Evolutionary conservation across 1,140 invertebrate genomes (phyloP).

Genomic region (Lanistes nyassanus): DNA sequence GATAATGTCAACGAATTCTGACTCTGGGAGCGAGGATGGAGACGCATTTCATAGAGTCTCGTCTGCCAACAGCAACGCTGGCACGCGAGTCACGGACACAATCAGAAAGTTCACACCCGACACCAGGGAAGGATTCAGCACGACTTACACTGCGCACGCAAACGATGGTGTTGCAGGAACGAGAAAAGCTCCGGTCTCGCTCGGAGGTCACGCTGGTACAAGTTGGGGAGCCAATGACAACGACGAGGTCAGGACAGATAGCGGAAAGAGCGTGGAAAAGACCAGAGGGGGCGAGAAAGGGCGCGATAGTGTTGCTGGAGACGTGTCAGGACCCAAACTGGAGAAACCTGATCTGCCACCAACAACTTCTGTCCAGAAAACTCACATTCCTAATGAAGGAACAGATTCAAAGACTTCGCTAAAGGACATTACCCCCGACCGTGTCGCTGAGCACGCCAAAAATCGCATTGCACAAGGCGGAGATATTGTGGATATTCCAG

Average conservation of each 20-base stretch:
- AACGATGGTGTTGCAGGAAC: background rate
- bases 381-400: background rate
- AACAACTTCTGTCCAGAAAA: background rate
- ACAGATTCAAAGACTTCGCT: background rate
- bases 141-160: no score
- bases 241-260: slow-evolving; percentile 9
- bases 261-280: slow-evolving; percentile 2
- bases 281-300: background rate
- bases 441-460: background rate
- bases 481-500: background rate
- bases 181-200: background rate
- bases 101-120: background rate
- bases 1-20: background rate
- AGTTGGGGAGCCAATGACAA: background rate
- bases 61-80: background rate
- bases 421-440: background rate
- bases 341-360: background rate
- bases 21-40: background rate
- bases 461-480: background rate
- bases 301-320: background rate
- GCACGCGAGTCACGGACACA: background rate
- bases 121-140: background rate
- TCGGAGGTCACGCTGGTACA: no score
- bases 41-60: slow-evolving; percentile 1
- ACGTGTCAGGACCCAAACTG: background rate